Conservation (phyloP, 2,797 vertebrate species). For the Pipistrellus pygmaeus region DNA sequence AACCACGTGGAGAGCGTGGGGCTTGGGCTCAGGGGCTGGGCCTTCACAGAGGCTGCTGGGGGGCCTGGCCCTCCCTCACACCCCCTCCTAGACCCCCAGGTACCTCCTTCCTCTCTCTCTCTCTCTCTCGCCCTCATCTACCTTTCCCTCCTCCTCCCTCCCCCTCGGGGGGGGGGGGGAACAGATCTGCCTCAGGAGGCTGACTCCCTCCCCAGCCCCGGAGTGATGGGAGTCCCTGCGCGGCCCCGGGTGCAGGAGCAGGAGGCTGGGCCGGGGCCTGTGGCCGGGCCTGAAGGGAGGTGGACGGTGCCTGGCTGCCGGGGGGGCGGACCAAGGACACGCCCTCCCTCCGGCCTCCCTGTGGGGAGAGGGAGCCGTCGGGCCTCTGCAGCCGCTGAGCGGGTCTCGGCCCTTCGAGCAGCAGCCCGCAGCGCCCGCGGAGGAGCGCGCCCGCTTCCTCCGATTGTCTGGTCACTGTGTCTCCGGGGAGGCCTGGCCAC, state of each 20-base stretch:
- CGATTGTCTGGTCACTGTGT: constrained; percentile 75
- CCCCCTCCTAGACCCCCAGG: background rate
- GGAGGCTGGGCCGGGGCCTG: background rate
- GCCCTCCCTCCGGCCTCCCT: constrained; percentile 68
- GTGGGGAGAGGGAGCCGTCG: constrained; percentile 76
- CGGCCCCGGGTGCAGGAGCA: too few relatives aligned
- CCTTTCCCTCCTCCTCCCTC: rapidly evolving
- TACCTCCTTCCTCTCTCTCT: background rate
- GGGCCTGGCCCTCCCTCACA: rapidly evolving
- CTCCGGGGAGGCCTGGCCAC: constrained; percentile 38
- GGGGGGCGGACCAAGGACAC: constrained; percentile 25
- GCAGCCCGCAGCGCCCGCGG: constrained; percentile 20
- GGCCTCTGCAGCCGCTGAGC: constrained; percentile 69
- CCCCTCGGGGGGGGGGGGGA: background rate
- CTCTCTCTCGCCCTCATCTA: too few relatives aligned
- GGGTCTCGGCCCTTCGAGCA: constrained; percentile 72
- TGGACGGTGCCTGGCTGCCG: background rate
- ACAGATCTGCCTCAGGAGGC: background rate
- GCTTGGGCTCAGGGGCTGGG: background rate
- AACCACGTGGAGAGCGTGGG: rapidly evolving
- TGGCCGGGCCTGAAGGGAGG: background rate
- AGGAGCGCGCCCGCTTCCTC: constrained; percentile 75
- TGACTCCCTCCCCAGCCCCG: rapidly evolving
- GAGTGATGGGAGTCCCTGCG: background rate
- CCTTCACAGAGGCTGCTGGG: background rate